phyloP scores from a whole-genome alignment of 2,797 vertebrate genomes.

The Labeo calbasu region DNA sequence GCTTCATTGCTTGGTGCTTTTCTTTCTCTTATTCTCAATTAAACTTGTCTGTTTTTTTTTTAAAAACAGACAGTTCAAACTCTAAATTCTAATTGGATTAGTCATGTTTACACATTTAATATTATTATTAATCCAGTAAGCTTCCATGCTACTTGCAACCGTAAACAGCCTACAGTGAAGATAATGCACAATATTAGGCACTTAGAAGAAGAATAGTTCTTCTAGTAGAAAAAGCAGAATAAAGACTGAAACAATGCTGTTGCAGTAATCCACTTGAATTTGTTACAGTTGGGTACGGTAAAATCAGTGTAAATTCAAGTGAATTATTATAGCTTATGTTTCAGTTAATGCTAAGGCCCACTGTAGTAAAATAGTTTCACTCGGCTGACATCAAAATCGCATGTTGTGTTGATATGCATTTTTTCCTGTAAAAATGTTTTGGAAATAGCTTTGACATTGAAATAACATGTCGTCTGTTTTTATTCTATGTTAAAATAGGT shows the following conservation, averaged over 20 bases:
- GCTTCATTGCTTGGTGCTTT: background rate
- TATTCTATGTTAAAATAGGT: slow-evolving; percentile 70
- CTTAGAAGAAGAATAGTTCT: background rate
- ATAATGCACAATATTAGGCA: background rate
- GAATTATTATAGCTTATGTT: background rate
- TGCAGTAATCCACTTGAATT: background rate
- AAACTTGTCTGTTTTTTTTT: background rate
- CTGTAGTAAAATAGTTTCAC: background rate
- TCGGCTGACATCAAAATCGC: background rate
- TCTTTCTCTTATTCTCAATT: background rate
- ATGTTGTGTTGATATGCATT: background rate
- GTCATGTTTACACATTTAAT: background rate
- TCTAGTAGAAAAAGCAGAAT: background rate
- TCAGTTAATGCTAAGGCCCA: background rate
- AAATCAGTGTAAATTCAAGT: background rate
- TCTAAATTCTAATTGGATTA: background rate
- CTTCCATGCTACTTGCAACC: background rate
- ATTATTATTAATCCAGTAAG: background rate
- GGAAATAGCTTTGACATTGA: slow-evolving; percentile 10
- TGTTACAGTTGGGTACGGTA: background rate
- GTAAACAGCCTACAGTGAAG: slow-evolving; percentile 2
- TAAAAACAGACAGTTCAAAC: background rate
- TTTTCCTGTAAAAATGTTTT: background rate
- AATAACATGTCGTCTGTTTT: slow-evolving; percentile 55
- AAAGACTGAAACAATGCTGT: background rate